Base-by-base conservation (phyloP, 2,797 vertebrate genomes). In the Oreortyx pictus region DNA sequence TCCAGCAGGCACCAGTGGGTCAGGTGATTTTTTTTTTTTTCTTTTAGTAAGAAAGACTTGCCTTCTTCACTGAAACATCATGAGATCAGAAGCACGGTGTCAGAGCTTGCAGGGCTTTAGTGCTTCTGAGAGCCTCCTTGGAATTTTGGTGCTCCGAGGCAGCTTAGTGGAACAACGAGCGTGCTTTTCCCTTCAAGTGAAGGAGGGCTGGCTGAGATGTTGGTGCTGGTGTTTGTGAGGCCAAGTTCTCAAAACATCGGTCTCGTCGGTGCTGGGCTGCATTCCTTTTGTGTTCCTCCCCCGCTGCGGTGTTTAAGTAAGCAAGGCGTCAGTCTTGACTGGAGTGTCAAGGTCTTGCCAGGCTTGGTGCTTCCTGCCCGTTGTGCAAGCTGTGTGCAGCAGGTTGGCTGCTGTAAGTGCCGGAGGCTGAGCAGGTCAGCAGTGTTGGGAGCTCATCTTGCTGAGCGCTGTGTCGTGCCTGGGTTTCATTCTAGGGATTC, bases 301-400 rank as follows among this genome's bases (percentile, higher is more conserved):
- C 33, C 3, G 31, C 41, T 16, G 3, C 0, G 4, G 43, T 81
- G 87, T 68, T 95, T n/a, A 61, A 86, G 25, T 37, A 41, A 88
- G 71, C 13, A 47, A 3, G 86, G 66, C 79, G 89, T 91, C 77
- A 86, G 70, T 92, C 89, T 93, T 94, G 85, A 73, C 74, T 86
- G 60, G 79, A 56, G 1, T 6, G 37, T 22, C 25, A 27, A 52
- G 67, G 27, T 29, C 67, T 70, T 31, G 9, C 72, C 43, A 20
- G 66, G 52, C 47, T 57, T 2, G 2, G 66, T 33, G 29, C 78
- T 91, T 79, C 67, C 71, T 88, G 14, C 27, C 56, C 22, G 47
- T 83, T 83, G 25, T 83, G 59, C 59, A 13, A 0, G 43, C n/a
- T 17, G 17, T 2, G 1, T 19, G 43, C 11, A 5, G 52, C 52